Evolutionary conservation across 2,797 vertebrate species (phyloP), one percentile per base, ranked within the genome.

Genomic region (Urophycis tenuis): DNA sequence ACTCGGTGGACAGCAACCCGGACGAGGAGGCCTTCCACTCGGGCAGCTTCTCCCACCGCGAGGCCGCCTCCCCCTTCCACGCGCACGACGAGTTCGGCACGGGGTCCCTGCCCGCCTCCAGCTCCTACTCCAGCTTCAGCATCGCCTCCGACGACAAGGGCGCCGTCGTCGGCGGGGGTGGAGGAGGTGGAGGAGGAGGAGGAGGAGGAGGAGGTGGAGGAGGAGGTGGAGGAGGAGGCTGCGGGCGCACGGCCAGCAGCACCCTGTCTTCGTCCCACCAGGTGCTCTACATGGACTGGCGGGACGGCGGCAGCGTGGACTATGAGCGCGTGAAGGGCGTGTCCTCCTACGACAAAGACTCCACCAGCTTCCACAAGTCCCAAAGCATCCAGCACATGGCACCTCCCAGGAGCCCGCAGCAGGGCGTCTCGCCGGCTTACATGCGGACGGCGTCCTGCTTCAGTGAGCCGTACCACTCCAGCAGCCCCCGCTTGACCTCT

Each of bases 71-170:
- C 0, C 91, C 95, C 85, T 97, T 96, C 60, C 92, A 91, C 25
- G 93, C 90, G 12, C 92, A 93, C 0, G 92, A 93, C 75, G 91
- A 92, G 10, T 93, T 92, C 10, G 89, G 86, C 9, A 81, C 87
- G 0, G 89, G 88, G 0, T 97, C 96, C n/a, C 91, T 95, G 77
- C 95, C 94, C 0, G 94, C 93, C 3, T 97, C 96, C 80, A 96
- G 95, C 85, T 95, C 95, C 77, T 98, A 97, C 83, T 98, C 96
- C n/a, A 98, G 96, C 90, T 97, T 97, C 91, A 98, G 95, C 0
- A 92, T 94, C 9, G 95, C 95, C 0, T 96, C 96, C 0, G 96
- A 97, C 78, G 96, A 98, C 83, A 96, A 97, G 86, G 94, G 60
- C 25, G n/a, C 60, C 60, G 4, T 67, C 60, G 60, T 29, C 60